These are phyloP conservation scores for Catocala nupta DNA, from an alignment of 2,888 invertebrate genomes.

Conservation along the genomic window DNA sequence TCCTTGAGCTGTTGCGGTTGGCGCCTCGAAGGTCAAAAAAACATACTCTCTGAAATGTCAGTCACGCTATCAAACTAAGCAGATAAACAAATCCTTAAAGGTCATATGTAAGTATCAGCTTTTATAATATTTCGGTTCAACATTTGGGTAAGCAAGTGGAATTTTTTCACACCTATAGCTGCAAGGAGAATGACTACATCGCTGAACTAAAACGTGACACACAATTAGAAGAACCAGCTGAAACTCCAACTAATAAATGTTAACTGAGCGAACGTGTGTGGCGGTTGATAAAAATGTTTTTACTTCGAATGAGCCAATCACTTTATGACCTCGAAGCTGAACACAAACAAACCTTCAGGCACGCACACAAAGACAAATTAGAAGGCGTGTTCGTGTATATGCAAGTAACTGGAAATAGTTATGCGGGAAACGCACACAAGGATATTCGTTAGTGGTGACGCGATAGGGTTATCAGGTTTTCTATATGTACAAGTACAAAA, in stretches of 20 bases:
- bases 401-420: constrained; percentile 63
- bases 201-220: constrained; percentile 61
- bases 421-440: constrained; percentile 66
- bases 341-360: constrained; percentile 65
- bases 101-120: neutral
- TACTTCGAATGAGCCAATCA: constrained; percentile 66
- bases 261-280: constrained; percentile 61
- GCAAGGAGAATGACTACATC: constrained; percentile 52
- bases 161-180: constrained; percentile 30
- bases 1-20: constrained; percentile 31
- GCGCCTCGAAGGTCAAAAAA: constrained; percentile 50
- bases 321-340: constrained; percentile 75
- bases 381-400: constrained; percentile 78
- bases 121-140: too few relatives aligned
- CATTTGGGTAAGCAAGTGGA: constrained; percentile 15
- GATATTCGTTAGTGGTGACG: constrained; percentile 54
- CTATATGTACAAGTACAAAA: neutral
- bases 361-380: constrained; percentile 57
- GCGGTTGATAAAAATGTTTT: constrained; percentile 58
- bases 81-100: constrained; percentile 27
- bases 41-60: constrained; percentile 28
- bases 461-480: constrained; percentile 45
- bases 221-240: constrained; percentile 52
- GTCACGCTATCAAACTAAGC: constrained; percentile 51
- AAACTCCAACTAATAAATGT: constrained; percentile 59